Evolutionary conservation across 2,888 invertebrate species (phyloP), one percentile per base, ranked within the genome.

Genomic region (Galeopsomyia nigrocyanea): DNA sequence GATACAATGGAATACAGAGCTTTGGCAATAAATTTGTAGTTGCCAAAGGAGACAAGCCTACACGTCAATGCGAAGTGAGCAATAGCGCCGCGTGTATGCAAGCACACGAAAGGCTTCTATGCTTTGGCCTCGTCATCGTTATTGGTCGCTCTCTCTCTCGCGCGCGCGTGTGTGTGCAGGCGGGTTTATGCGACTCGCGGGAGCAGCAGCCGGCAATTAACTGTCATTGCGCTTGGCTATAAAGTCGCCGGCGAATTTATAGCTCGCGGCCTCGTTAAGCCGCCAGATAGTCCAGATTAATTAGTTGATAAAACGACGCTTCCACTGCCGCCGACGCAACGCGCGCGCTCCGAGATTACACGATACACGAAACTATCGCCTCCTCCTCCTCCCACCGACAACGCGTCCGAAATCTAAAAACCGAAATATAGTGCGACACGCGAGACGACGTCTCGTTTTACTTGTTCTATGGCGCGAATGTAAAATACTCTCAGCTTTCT

Each of bases 151-250:
- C 53, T 7, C 53, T 17, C 53, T 19, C 19, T 7, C 65, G 70
- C 63, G 55, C 14, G 63, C 31, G 26, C 22, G 31, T 22, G 26
- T 13, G 47, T 46, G 61, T 39, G 22, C 22, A 22, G 39, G 21
- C 57, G 47, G 66, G 58, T 69, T 75, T 75, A 75, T 73, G 72
- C 50, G 57, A 67, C 75, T 73, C 75, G 16, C 57, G 69, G 69
- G 75, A 75, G 64, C 26, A 16, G 26, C 53, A 46, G 19, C 47
- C 13, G 60, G 71, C 73, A 75, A 75, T 75, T 75, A 71, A 71
- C 75, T 75, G 70, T 73, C 71, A 57, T 73, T 75, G 71, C 49
- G 62, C 68, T 71, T 51, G 68, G 71, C 71, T 71, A 75, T 75
- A 71, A 73, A 73, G 71, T 73, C 73, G 57, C 55, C 17, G 60